Percentiles rank a stretch among this genome's conserved stretches.
phyloP scores from a whole-genome alignment of 1,140 invertebrate species.

The Melipona quadrifasciata region DNA sequence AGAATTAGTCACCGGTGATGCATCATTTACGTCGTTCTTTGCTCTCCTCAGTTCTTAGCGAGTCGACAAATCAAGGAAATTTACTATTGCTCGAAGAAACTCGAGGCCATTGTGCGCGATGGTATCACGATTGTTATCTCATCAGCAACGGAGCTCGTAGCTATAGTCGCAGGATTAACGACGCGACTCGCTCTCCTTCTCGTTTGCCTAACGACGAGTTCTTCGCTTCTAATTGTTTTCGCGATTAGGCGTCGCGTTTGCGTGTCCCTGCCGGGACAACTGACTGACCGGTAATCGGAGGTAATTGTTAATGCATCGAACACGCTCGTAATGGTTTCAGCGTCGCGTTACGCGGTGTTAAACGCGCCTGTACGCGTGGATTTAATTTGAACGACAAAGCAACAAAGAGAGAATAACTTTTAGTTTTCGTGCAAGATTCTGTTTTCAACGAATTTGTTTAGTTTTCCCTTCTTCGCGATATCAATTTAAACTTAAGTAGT shows the following conservation, averaged over 20 bases:
- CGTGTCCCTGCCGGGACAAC: constrained; percentile 12
- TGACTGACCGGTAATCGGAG: constrained; percentile 38
- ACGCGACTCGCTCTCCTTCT: constrained; percentile 23
- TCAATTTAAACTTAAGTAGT: too few relatives aligned
- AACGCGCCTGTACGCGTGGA: constrained; percentile 10
- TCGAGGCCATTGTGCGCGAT: background rate
- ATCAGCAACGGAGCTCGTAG: background rate
- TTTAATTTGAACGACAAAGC: constrained; percentile 21
- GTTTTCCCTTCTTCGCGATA: too few relatives aligned
- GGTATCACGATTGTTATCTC: background rate
- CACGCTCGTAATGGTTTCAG: constrained; percentile 28
- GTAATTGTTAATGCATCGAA: constrained; percentile 51
- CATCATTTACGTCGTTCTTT: too few relatives aligned
- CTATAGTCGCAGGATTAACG: constrained; percentile 34
- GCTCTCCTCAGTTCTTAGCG: too few relatives aligned
- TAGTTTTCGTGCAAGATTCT: too few relatives aligned
- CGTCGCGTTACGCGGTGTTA: constrained; percentile 5
- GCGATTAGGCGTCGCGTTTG: constrained; percentile 48
- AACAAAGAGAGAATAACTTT: background rate
- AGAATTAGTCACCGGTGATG: too few relatives aligned
- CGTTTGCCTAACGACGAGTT: constrained; percentile 41
- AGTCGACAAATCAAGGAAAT: too few relatives aligned
- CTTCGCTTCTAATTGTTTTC: constrained; percentile 46
- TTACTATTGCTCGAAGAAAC: too few relatives aligned
- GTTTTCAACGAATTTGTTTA: too few relatives aligned